Base-by-base conservation (phyloP, 2,113 vertebrate species). In the Neodon shergylaensis region DNA sequence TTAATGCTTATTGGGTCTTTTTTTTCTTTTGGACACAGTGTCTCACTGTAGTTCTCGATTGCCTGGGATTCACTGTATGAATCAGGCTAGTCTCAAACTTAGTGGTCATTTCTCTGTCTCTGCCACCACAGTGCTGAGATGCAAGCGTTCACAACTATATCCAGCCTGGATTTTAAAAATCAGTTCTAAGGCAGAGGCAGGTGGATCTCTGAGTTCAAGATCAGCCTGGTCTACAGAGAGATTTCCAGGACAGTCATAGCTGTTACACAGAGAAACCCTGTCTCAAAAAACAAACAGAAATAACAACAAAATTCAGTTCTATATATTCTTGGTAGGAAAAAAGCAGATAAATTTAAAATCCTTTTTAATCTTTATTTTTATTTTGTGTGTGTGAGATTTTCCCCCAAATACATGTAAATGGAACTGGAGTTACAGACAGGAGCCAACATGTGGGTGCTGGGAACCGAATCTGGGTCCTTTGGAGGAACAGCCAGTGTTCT, bases 311-410 rank as follows among this genome's bases (percentile, higher is more conserved):
- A 61, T 78, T 92, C 26, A 79, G 49, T 83, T 47, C 61, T 83
- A 83, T 84, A 26, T 88, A 93, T 94, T 88, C 52, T 70, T 70
- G 44, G 26, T 54, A 83, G 12, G 66, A 93, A 74, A 94, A 82
- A 93, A 85, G 42, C 39, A 68, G 72, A 68, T 44, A 87, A n/a
- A 90, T 76, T 78, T 79, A 22, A 97, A 74, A 73, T 87, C 47
- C 47, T 24, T 52, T 72, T 87, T n/a, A 72, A 72, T 54, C 13
- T 72, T 72, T 72, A 26, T n/a, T 42, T 52, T 52, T 52, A 52
- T 52, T 52, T 52, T 61, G 5, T 42, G 54, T 58, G 54, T 58
- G 54, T 58, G 54, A 52, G 12, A 52, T 52, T 52, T 49, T 83
- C 16, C 52, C 13, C 24, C 39, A 83, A 63, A 42, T 63, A 16